Percentiles rank a stretch among this genome's conserved stretches.
These are phyloP conservation scores for Toxotes chatareus DNA, from an alignment of 2,113 vertebrate species.

Conservation along the genomic window DNA sequence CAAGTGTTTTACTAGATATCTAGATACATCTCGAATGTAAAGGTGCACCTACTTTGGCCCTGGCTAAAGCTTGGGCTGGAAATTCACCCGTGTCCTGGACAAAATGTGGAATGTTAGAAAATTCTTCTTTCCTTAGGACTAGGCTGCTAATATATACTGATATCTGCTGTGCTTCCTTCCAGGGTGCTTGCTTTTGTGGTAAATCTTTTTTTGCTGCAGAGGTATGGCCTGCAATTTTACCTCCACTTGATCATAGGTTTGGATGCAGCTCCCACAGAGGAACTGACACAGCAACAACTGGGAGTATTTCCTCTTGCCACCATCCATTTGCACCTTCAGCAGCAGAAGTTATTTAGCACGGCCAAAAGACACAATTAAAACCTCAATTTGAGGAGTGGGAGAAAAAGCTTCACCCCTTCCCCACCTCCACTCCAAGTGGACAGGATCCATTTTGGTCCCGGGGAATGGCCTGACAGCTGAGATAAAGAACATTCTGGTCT, in stretches of 20 bases:
- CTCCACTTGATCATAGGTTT: conserved; percentile 41
- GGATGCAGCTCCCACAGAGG: conserved; percentile 27
- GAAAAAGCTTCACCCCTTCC: neutral
- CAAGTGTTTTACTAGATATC: neutral
- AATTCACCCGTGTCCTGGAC: neutral
- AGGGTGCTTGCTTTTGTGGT: neutral
- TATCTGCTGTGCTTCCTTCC: conserved; percentile 14
- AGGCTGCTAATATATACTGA: neutral
- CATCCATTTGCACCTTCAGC: conserved; percentile 5
- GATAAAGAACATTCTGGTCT: conserved; percentile 79
- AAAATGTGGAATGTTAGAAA: neutral
- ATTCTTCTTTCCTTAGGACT: neutral
- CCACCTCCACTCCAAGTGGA: conserved; percentile 13
- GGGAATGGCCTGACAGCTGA: conserved; percentile 66
- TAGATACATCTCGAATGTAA: neutral
- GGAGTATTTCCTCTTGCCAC: neutral
- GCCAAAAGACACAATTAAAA: conserved; percentile 49
- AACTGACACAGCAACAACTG: conserved; percentile 42
- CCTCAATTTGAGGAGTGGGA: neutral
- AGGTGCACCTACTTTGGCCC: neutral
- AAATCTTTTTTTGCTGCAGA: neutral
- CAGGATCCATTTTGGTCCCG: conserved; percentile 40
- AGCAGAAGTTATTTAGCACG: neutral
- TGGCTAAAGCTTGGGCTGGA: neutral
- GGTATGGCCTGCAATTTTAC: conserved; percentile 14